Percentiles rank a stretch among this genome's conserved stretches.
Evolutionary conservation across 2,797 vertebrate genomes (phyloP).

Genomic region (Melanotaenia boesemani): DNA sequence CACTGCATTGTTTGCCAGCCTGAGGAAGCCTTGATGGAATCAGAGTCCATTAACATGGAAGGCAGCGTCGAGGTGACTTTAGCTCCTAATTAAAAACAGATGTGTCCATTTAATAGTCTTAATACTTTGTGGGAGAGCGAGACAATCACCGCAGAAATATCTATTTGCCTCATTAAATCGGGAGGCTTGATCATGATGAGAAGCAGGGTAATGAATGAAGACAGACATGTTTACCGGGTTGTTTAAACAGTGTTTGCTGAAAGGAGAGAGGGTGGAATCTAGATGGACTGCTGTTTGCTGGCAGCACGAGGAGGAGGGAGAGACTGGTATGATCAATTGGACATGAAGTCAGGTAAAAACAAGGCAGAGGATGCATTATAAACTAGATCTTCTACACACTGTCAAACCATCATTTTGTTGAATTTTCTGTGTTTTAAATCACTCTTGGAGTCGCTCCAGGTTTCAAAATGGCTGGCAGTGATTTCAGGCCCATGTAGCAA

Average conservation of each 20-base stretch:
- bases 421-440: neutral
- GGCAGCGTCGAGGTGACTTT: constrained; percentile 87
- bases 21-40: constrained; percentile 77
- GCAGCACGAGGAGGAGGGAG: constrained; percentile 23
- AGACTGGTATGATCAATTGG: constrained; percentile 42
- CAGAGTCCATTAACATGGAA: constrained; percentile 87
- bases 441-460: neutral
- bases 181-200: constrained; percentile 87
- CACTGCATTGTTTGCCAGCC: constrained; percentile 69
- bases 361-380: neutral
- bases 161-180: constrained; percentile 88
- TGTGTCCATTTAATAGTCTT: constrained; percentile 91
- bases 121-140: constrained; percentile 88
- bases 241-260: constrained; percentile 82
- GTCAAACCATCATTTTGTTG: constrained; percentile 5
- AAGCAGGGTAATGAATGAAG: constrained; percentile 87
- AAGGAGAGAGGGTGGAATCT: constrained; percentile 65
- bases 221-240: constrained; percentile 87
- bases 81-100: constrained; percentile 90
- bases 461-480: neutral
- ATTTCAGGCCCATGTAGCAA: constrained; percentile 1
- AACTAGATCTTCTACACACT: neutral
- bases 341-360: constrained; percentile 29
- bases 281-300: constrained; percentile 67
- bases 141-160: constrained; percentile 87